A percentile compares a stretch with the other conserved stretches of the same genome.
Evolutionary conservation across 2,888 invertebrate genomes (phyloP).

Genomic region (Steinernema scapterisci): DNA sequence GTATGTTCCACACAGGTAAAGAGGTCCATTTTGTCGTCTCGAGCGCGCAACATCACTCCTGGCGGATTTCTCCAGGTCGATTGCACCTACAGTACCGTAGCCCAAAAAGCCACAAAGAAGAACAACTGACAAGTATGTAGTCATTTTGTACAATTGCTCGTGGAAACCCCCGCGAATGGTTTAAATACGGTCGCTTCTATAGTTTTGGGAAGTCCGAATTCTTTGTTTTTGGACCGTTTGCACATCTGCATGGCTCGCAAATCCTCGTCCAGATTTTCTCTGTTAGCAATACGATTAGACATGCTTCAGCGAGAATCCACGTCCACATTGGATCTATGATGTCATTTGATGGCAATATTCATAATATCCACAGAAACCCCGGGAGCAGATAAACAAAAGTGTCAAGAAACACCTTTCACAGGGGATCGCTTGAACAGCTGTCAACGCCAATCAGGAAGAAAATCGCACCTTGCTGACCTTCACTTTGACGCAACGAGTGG

Average conservation of each 20-base stretch:
- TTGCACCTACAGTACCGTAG: background rate
- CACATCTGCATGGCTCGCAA: background rate
- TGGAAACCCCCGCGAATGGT: no score
- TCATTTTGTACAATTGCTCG: no score
- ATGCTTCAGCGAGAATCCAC: background rate
- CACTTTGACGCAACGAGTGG: no score
- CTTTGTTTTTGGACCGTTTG: background rate
- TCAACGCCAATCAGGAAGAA: no score
- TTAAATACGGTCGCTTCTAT: background rate
- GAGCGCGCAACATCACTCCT: background rate
- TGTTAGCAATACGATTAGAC: background rate
- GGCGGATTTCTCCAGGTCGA: background rate
- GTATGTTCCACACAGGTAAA: slow-evolving; percentile 55
- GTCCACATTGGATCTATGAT: background rate
- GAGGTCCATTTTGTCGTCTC: background rate
- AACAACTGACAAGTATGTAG: background rate
- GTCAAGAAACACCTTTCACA: no score
- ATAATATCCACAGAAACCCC: no score
- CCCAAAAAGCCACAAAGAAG: background rate
- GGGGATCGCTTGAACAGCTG: no score
- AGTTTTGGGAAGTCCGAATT: background rate
- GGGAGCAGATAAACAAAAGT: no score
- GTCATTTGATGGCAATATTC: no score
- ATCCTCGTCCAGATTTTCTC: no score
- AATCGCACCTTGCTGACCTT: no score